Percentiles rank a stretch among this genome's conserved stretches.
phyloP scores from a whole-genome alignment of 2,113 vertebrate genomes.

The Mastomys coucha region DNA sequence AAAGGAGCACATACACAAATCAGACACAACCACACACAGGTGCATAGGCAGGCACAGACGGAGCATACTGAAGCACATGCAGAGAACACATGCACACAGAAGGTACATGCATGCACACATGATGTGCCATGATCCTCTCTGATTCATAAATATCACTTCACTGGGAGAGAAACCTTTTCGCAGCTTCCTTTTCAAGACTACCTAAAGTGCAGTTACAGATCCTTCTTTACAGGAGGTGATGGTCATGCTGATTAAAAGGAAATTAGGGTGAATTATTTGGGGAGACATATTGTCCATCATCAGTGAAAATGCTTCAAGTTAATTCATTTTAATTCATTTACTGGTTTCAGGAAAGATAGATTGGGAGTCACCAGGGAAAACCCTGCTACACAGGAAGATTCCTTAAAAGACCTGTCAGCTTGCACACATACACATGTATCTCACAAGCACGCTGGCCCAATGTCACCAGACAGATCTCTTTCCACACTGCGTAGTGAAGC shows the following conservation, averaged over 20 bases:
- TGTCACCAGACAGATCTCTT: slow-evolving; percentile 74
- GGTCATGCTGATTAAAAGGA: slow-evolving; percentile 64
- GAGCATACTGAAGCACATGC: background rate
- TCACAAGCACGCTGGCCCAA: background rate
- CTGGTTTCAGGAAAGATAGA: slow-evolving; percentile 68
- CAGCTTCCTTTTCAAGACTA: background rate
- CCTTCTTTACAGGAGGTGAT: slow-evolving; percentile 39
- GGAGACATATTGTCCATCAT: slow-evolving; percentile 71
- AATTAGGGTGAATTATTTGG: slow-evolving; percentile 58
- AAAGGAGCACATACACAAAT: background rate
- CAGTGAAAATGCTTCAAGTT: slow-evolving; percentile 54
- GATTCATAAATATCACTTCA: slow-evolving; percentile 32
- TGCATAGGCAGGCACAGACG: background rate
- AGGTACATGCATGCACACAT: background rate
- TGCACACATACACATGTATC: background rate
- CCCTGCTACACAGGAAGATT: background rate
- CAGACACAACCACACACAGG: background rate
- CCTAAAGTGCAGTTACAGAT: slow-evolving; percentile 63
- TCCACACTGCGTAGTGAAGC: slow-evolving; percentile 68
- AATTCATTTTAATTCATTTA: slow-evolving; percentile 63
- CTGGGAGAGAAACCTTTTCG: background rate
- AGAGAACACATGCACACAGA: background rate
- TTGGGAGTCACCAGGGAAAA: slow-evolving; percentile 27
- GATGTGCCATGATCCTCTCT: background rate
- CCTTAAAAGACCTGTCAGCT: slow-evolving; percentile 55